Evolutionary conservation across 2,113 vertebrate genomes (phyloP).

Genomic region (Silurus meridionalis): DNA sequence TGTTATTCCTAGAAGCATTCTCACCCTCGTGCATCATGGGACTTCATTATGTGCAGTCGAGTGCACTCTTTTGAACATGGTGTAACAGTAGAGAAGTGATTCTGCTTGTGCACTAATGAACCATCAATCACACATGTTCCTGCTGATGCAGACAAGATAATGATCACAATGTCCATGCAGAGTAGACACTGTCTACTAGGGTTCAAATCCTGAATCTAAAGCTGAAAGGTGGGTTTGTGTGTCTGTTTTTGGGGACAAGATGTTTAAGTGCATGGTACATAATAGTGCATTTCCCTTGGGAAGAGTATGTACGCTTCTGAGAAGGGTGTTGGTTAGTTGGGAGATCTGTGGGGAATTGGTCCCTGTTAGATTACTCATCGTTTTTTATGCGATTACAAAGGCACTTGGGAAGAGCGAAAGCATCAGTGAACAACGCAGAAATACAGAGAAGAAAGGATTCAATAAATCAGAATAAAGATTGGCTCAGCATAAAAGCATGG

Average conservation of each 20-base stretch:
- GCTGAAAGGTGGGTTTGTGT: constrained; percentile 9
- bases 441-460: background rate
- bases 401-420: background rate
- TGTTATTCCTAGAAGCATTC: constrained; percentile 5
- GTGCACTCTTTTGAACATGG: background rate
- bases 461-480: background rate
- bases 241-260: constrained; percentile 18
- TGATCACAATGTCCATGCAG: background rate
- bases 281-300: constrained; percentile 25
- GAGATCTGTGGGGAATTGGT: constrained; percentile 11
- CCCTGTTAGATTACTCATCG: background rate
- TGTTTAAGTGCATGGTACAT: constrained; percentile 15
- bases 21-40: constrained; percentile 4
- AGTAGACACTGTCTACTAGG: background rate
- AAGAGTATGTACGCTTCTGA: background rate
- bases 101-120: background rate
- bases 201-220: background rate
- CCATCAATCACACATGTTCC: background rate
- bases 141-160: background rate
- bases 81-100: background rate
- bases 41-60: constrained; percentile 41
- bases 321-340: constrained; percentile 39
- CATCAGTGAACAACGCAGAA: background rate
- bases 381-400: background rate
- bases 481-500: constrained; percentile 20